Conservation (phyloP, 2,888 invertebrate genomes). For the Cerastoderma edule region DNA sequence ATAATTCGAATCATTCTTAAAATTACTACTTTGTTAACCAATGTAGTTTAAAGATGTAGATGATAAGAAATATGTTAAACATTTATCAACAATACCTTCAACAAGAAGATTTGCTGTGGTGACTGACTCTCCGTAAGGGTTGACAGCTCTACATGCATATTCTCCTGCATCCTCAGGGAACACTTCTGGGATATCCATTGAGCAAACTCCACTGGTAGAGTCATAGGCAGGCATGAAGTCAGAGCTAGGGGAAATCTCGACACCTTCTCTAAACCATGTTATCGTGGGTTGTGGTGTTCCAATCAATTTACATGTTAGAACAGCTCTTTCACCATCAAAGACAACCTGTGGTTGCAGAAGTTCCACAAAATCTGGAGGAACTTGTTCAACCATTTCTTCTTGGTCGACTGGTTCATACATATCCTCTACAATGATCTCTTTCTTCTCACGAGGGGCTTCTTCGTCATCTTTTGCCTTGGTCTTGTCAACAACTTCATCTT, state of each 20-base stretch:
- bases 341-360: conserved; percentile 78
- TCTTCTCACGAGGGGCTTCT: conserved; percentile 63
- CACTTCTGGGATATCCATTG: conserved; percentile 97
- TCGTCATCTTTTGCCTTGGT: conserved; percentile 56
- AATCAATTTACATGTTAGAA: conserved; percentile 75
- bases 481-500: conserved; percentile 60
- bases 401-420: conserved; percentile 69
- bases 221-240: conserved; percentile 76
- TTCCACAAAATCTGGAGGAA: conserved; percentile 80
- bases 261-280: conserved; percentile 79
- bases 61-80: background rate
- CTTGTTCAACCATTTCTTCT: conserved; percentile 67
- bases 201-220: conserved; percentile 84
- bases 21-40: too few species aligned
- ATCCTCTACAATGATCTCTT: conserved; percentile 60
- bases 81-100: conserved; percentile 67
- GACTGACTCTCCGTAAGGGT: conserved; percentile 97
- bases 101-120: conserved; percentile 86
- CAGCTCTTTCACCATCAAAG: conserved; percentile 76
- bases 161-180: conserved; percentile 98
- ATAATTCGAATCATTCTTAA: too few species aligned
- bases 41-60: too few species aligned
- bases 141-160: conserved; percentile 97
- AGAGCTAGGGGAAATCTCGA: conserved; percentile 70
- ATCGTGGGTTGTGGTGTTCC: conserved; percentile 78